Evolutionary conservation across 1,140 invertebrate genomes (phyloP).

Genomic region (Drosophila santomea): DNA sequence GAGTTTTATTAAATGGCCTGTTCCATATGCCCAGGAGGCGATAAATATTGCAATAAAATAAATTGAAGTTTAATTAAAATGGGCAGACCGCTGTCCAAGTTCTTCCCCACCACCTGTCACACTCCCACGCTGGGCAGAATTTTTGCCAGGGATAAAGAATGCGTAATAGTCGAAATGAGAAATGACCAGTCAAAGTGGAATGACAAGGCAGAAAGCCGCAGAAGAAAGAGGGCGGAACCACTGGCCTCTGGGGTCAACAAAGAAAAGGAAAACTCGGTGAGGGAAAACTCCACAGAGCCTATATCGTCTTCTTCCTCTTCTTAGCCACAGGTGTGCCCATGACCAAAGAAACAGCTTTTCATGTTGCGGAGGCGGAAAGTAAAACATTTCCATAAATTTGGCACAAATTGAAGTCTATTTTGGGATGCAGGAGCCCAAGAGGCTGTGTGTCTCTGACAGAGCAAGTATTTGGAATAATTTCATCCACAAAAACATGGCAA

Average conservation of each 20-base stretch:
- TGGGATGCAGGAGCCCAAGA: constrained; percentile 36
- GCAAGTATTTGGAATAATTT: constrained; percentile 41
- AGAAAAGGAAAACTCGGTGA: constrained; percentile 22
- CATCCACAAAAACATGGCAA: constrained; percentile 33
- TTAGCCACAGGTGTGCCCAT: constrained; percentile 53
- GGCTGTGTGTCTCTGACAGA: background rate
- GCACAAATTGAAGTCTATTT: constrained; percentile 75
- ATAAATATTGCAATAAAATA: constrained; percentile 77
- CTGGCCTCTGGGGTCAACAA: constrained; percentile 48
- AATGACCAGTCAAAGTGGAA: constrained; percentile 65
- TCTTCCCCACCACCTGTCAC: constrained; percentile 9
- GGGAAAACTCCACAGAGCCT: constrained; percentile 5
- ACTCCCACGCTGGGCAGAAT: constrained; percentile 3
- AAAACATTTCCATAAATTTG: constrained; percentile 71
- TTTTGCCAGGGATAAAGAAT: constrained; percentile 43
- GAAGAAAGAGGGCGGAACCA: background rate
- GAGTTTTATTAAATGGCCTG: constrained; percentile 41
- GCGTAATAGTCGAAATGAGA: constrained; percentile 74
- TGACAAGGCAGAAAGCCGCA: constrained; percentile 51
- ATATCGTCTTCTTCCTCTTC: constrained; percentile 28
- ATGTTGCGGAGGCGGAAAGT: constrained; percentile 34
- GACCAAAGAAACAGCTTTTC: constrained; percentile 9
- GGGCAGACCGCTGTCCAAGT: constrained; percentile 9
- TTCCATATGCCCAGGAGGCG: constrained; percentile 44
- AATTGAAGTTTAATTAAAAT: constrained; percentile 80